Evolutionary conservation across 2,888 invertebrate genomes (phyloP), one percentile per base, ranked within the genome.

Genomic region (Actias luna): DNA sequence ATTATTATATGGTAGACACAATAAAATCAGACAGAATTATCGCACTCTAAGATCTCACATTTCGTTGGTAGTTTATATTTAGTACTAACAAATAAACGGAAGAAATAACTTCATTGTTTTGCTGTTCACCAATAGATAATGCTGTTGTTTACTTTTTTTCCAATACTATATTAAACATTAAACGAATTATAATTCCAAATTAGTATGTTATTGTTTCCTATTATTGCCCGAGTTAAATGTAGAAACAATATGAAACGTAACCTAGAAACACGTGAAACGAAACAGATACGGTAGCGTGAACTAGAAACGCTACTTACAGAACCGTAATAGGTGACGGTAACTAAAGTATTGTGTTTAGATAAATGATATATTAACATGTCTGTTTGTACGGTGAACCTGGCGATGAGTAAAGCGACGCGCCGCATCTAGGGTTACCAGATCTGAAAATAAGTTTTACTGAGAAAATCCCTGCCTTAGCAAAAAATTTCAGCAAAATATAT

Each of bases 251-350:
- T 55, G 55, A 55, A 55, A 29, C 29, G 29, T 29, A 50, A 50
- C 46, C 25, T 22, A 22, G 46, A 25, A 50, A 25, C 12, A 50
- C 22, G 22, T 22, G 46, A 57, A 57, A 57, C 12, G 46, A 29
- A 57, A 57, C 10, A 57, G n/a, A 57, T 7, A 25, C 46, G 25
- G 46, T 50, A 50, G 46, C 46, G 46, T 35, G 35, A 58, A 59
- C 18, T 35, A 42, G 36, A 16, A n/a, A 42, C 14, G 33, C 14
- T 10, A 1, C 25, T 59, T 59, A 63, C 64, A 65, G 64, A 63
- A 63, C 70, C 70, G 63, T 72, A 76, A 74, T 68, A 71, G 70
- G 73, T 60, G 66, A 64, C 66, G 63, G 72, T 71, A 75, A 74
- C 74, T 70, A 75, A 71, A 72, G 36, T 59, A 42, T 57, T 42